A percentile compares a stretch with the other conserved stretches of the same genome.
Evolutionary conservation across 1,140 invertebrate genomes (phyloP).

Genomic region (Akabosia matsudoensis): DNA sequence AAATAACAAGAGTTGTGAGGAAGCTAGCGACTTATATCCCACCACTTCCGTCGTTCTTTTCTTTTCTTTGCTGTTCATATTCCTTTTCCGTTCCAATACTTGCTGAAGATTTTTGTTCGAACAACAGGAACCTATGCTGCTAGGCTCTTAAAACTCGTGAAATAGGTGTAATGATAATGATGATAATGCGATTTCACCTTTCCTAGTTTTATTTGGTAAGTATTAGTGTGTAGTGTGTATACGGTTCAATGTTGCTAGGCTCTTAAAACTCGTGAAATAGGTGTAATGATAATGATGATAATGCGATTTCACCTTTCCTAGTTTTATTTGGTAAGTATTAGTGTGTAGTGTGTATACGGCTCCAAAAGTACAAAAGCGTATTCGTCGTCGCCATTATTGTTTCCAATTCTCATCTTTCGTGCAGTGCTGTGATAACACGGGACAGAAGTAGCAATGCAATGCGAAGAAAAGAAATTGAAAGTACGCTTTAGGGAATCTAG

Average conservation of each 20-base stretch:
- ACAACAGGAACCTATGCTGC: neutral
- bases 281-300: neutral
- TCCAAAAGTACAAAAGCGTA: too few species aligned
- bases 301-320: neutral
- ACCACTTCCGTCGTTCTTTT: neutral
- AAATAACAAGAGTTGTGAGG: neutral
- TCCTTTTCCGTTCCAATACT: conserved; percentile 15
- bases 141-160: neutral
- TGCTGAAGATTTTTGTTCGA: neutral
- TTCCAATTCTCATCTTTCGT: too few species aligned
- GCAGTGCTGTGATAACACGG: too few species aligned
- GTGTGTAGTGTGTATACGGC: too few species aligned
- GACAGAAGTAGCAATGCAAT: too few species aligned
- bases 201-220: too few species aligned
- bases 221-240: too few species aligned
- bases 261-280: neutral
- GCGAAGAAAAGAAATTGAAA: neutral
- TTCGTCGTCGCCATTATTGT: too few species aligned
- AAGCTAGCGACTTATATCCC: neutral
- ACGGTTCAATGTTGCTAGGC: neutral
- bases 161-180: neutral
- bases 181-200: neutral
- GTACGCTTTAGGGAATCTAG: neutral
- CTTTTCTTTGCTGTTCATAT: neutral
- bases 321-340: too few species aligned